These are phyloP conservation scores for Leptodirus hochenwartii DNA, from an alignment of 2,888 invertebrate species.

Conservation along the genomic window DNA sequence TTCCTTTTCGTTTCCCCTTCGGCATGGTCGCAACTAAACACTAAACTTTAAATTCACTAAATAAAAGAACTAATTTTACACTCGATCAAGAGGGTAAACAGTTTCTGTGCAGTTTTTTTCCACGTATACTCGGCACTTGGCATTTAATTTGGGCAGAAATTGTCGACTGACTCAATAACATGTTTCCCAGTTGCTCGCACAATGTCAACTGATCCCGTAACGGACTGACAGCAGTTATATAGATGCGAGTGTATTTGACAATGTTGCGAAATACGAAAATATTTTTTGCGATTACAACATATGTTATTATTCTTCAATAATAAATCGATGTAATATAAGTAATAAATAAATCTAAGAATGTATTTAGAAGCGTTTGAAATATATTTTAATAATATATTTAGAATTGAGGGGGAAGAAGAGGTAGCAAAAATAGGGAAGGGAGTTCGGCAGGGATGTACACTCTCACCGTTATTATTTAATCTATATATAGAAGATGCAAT, in stretches of 20 bases:
- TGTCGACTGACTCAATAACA: slow-evolving; percentile 58
- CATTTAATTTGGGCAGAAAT: slow-evolving; percentile 52
- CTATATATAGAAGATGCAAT: too few species aligned
- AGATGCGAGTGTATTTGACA: slow-evolving; percentile 3
- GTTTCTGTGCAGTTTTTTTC: slow-evolving; percentile 53
- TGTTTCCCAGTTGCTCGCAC: slow-evolving; percentile 31
- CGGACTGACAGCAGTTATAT: slow-evolving; percentile 4
- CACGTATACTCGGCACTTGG: slow-evolving; percentile 49
- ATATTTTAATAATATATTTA: too few species aligned
- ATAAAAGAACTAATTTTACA: slow-evolving; percentile 37
- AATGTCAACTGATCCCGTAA: slow-evolving; percentile 19
- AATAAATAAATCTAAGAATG: too few species aligned
- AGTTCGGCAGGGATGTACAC: too few species aligned
- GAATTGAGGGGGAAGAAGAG: too few species aligned
- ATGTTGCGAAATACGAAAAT: too few species aligned
- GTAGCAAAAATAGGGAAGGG: too few species aligned
- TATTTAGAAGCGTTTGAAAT: too few species aligned
- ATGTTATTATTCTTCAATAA: too few species aligned
- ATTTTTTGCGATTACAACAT: too few species aligned
- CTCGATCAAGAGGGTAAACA: slow-evolving; percentile 67
- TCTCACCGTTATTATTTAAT: too few species aligned
- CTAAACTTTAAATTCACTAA: slow-evolving; percentile 32
- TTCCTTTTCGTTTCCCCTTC: slow-evolving; percentile 60
- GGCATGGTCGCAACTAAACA: slow-evolving; percentile 39
- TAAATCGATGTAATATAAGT: too few species aligned